Percentiles rank a stretch among this genome's conserved stretches.
These are phyloP conservation scores for Pollenia amentaria DNA, from an alignment of 2,888 invertebrate species.

Conservation along the genomic window DNA sequence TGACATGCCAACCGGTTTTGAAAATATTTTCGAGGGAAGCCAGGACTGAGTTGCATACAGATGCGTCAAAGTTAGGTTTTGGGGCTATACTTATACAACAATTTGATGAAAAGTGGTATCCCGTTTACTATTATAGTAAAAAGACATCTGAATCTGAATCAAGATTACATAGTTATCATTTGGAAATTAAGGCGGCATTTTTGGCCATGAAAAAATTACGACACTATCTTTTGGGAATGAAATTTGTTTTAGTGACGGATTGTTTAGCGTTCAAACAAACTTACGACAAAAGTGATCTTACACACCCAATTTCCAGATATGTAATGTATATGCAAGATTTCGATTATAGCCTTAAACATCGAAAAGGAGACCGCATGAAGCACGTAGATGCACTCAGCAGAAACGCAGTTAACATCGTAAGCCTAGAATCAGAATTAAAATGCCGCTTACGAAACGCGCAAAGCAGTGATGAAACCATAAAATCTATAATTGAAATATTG, in stretches of 20 bases:
- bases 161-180: conserved; percentile 71
- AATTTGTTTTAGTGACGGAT: conserved; percentile 52
- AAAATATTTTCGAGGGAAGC: conserved; percentile 56
- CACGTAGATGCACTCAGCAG: too few species aligned
- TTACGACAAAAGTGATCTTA: conserved; percentile 44
- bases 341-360: background rate
- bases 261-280: conserved; percentile 62
- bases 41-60: conserved; percentile 68
- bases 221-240: conserved; percentile 73
- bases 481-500: conserved; percentile 30
- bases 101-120: conserved; percentile 68
- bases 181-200: conserved; percentile 75
- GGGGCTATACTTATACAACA: too few species aligned
- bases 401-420: background rate
- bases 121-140: conserved; percentile 57
- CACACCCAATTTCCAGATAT: conserved; percentile 68
- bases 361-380: too few species aligned
- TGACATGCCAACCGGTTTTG: conserved; percentile 46
- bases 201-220: conserved; percentile 74
- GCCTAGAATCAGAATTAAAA: too few species aligned
- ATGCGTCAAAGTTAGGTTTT: too few species aligned
- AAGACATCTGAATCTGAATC: conserved; percentile 41
- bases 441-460: too few species aligned
- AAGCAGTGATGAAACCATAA: conserved; percentile 38
- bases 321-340: conserved; percentile 67